Evolutionary conservation across 2,888 invertebrate genomes (phyloP).

Genomic region (Mechanitis messenoides): DNA sequence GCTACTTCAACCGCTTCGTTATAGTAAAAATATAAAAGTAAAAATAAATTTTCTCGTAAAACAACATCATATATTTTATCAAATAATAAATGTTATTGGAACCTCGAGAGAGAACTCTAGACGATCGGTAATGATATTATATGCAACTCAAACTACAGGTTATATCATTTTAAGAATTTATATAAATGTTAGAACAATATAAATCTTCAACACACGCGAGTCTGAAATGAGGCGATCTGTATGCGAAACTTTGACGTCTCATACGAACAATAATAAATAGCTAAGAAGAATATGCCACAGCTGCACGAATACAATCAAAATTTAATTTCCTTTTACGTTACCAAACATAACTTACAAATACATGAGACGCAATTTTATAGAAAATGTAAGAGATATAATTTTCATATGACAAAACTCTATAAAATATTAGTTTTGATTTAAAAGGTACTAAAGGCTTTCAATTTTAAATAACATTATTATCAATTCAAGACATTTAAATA

Average conservation of each 20-base stretch:
- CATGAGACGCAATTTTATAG: no score
- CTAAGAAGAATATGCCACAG: conserved; percentile 43
- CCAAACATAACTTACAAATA: neutral
- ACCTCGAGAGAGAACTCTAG: no score
- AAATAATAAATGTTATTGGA: no score
- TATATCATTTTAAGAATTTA: neutral
- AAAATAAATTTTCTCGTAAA: no score
- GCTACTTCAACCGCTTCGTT: no score
- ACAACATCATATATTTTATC: no score
- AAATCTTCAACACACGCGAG: conserved; percentile 8
- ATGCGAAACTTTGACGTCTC: conserved; percentile 65
- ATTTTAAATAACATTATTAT: no score
- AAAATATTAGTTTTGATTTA: no score
- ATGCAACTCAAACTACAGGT: neutral
- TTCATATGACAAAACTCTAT: neutral
- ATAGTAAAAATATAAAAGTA: no score
- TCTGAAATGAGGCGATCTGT: conserved; percentile 59
- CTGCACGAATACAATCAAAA: conserved; percentile 21
- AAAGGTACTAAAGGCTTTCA: no score
- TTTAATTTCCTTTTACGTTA: conserved; percentile 13
- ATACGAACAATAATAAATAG: conserved; percentile 62
- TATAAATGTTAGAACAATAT: conserved; percentile 7
- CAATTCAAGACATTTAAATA: no score
- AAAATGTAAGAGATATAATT: no score
- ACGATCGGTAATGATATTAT: neutral